These are phyloP conservation scores for Xiphorhynchus elegans DNA, from an alignment of 2,113 vertebrate species.

Conservation along the genomic window DNA sequence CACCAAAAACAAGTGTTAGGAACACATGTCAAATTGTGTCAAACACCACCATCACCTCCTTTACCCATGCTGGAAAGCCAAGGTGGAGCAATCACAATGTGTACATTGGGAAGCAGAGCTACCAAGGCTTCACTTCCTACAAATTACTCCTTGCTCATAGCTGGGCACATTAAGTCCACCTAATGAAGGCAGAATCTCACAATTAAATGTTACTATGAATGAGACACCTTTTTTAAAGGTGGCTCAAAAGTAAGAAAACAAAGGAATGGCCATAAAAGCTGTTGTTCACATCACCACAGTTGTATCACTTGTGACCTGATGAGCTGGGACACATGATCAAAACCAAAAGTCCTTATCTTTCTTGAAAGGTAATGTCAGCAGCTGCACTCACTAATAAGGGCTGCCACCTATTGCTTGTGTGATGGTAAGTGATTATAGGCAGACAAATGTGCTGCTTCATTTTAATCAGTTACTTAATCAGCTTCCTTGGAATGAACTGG, in stretches of 20 bases:
- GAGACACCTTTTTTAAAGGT: background rate
- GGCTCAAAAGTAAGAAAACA: background rate
- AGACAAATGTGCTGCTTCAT: slow-evolving; percentile 17
- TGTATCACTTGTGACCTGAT: background rate
- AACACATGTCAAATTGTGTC: background rate
- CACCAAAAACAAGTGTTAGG: background rate
- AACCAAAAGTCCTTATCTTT: background rate
- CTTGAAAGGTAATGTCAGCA: background rate
- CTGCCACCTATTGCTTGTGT: background rate
- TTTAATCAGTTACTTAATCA: slow-evolving; percentile 74
- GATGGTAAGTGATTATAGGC: slow-evolving; percentile 4
- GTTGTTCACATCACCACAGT: too few species aligned
- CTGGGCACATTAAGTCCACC: background rate
- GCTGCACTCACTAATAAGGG: background rate
- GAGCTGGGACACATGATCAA: background rate
- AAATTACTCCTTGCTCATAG: background rate
- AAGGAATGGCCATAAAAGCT: background rate
- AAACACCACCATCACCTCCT: background rate
- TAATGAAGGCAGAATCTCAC: background rate
- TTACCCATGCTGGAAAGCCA: background rate
- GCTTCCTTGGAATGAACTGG: slow-evolving; percentile 55
- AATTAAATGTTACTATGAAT: background rate
- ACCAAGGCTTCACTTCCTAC: background rate
- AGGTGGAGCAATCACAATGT: background rate
- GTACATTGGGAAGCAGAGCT: background rate